phyloP scores from a whole-genome alignment of 2,113 vertebrate species.

The Gambusia holbrooki region DNA sequence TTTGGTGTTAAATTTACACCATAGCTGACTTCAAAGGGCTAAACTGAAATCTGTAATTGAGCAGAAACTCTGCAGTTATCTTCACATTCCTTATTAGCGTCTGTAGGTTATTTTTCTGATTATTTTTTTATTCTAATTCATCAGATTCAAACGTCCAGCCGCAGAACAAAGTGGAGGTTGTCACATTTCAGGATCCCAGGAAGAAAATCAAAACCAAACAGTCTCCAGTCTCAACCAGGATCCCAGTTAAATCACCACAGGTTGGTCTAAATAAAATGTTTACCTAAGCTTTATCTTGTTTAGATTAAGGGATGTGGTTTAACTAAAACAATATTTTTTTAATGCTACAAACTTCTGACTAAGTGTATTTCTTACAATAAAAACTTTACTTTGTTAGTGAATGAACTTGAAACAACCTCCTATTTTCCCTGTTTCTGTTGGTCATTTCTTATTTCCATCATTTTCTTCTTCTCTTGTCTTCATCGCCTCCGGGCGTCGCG shows the following conservation, averaged over 20 bases:
- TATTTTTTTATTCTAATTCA: not conserved
- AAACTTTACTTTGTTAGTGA: no score
- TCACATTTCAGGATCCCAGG: slow-evolving; percentile 81
- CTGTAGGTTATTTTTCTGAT: not conserved
- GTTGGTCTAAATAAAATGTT: not conserved
- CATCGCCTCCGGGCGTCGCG: slow-evolving; percentile 7
- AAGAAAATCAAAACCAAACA: slow-evolving; percentile 70
- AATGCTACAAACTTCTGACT: not conserved
- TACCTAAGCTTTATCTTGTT: not conserved
- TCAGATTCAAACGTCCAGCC: not conserved
- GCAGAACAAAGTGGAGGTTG: slow-evolving; percentile 72
- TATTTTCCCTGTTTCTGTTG: not conserved
- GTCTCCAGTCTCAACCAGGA: not conserved
- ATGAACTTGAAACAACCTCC: not conserved
- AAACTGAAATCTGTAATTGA: not conserved
- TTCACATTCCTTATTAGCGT: not conserved
- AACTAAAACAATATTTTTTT: not conserved
- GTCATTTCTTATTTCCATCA: not conserved
- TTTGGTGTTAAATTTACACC: not conserved
- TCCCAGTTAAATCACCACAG: slow-evolving; percentile 18
- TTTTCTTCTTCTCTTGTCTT: not conserved
- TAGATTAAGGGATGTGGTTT: not conserved
- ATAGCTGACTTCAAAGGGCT: not conserved
- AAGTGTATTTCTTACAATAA: not conserved
- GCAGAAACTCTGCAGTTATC: not conserved